A percentile compares a stretch with the other conserved stretches of the same genome.
Evolutionary conservation across 2,888 invertebrate species (phyloP).

Genomic region (Esperia sulphurella): DNA sequence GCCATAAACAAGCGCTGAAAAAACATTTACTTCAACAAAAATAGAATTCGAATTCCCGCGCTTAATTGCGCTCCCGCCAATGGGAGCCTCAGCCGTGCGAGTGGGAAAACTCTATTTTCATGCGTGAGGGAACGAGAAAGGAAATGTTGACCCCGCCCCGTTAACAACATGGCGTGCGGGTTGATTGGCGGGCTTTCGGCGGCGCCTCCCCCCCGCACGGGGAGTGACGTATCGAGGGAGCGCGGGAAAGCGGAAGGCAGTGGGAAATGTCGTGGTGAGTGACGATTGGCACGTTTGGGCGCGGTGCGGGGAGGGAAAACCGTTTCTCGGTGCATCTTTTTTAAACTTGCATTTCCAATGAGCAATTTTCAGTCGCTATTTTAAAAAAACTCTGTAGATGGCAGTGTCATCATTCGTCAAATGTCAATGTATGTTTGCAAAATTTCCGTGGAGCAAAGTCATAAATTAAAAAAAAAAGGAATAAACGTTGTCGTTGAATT

Average conservation of each 20-base stretch:
- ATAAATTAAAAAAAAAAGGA: no score
- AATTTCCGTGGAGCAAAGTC: no score
- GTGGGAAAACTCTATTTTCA: conserved; percentile 42
- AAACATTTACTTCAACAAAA: conserved; percentile 75
- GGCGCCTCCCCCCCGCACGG: conserved; percentile 44
- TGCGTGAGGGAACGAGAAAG: conserved; percentile 44
- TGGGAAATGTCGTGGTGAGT: conserved; percentile 45
- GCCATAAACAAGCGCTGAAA: conserved; percentile 66
- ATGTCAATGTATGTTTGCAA: no score
- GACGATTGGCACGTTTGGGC: conserved; percentile 25
- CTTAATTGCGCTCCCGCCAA: conserved; percentile 75
- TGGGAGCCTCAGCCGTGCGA: conserved; percentile 58
- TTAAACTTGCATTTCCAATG: no score
- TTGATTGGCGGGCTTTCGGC: conserved; percentile 78
- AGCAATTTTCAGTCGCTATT: no score
- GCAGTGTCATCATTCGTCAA: no score
- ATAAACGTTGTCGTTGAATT: no score
- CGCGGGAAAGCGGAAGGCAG: conserved; percentile 58
- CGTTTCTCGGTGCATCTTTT: conserved; percentile 11
- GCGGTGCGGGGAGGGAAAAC: conserved; percentile 30
- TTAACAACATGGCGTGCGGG: conserved; percentile 82
- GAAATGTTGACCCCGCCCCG: conserved; percentile 72
- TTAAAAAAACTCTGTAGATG: no score
- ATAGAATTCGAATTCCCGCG: conserved; percentile 77
- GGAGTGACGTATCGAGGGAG: conserved; percentile 42